phyloP scores from a whole-genome alignment of 2,888 invertebrate genomes.

The Macrostomum cliftonense region DNA sequence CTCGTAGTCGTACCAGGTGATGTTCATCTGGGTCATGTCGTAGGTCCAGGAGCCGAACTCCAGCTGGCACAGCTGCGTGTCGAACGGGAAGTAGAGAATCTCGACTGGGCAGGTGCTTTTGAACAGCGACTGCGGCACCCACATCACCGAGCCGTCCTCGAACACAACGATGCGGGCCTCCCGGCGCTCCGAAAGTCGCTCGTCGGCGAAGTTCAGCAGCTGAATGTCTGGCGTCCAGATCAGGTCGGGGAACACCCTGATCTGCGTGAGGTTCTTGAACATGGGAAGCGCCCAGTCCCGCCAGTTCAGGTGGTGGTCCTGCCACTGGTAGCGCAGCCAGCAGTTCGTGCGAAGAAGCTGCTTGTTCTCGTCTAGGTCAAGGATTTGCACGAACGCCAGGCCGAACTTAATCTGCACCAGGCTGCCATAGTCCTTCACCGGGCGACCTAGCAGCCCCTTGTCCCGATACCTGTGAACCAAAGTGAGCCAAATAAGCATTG shows the following conservation, averaged over 20 bases:
- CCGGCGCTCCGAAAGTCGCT: slow-evolving; percentile 12
- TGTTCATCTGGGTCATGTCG: slow-evolving; percentile 8
- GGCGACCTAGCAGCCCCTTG: slow-evolving; percentile 6
- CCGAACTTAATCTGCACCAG: slow-evolving; percentile 8
- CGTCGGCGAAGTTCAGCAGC: slow-evolving; percentile 13
- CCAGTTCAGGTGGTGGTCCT: slow-evolving; percentile 8
- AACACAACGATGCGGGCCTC: slow-evolving; percentile 13
- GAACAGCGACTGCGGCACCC: slow-evolving; percentile 16
- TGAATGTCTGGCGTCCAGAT: slow-evolving; percentile 11
- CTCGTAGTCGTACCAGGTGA: slow-evolving; percentile 9
- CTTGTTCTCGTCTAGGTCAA: slow-evolving; percentile 11
- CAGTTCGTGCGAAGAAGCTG: slow-evolving; percentile 11
- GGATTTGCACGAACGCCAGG: slow-evolving; percentile 8
- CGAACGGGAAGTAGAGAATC: slow-evolving; percentile 16
- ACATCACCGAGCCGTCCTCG: slow-evolving; percentile 12
- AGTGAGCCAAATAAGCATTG: no score
- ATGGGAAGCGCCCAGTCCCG: slow-evolving; percentile 11
- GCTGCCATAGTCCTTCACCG: slow-evolving; percentile 8
- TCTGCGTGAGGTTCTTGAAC: slow-evolving; percentile 4
- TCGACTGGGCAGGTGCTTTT: slow-evolving; percentile 16
- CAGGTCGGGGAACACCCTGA: slow-evolving; percentile 10
- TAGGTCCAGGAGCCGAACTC: slow-evolving; percentile 17
- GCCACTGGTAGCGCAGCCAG: slow-evolving; percentile 9
- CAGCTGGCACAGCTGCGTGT: slow-evolving; percentile 13
- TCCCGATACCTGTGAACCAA: no score